These are phyloP conservation scores for Tribolium castaneum DNA, from an alignment of 1,140 invertebrate species.

Conservation along the genomic window DNA sequence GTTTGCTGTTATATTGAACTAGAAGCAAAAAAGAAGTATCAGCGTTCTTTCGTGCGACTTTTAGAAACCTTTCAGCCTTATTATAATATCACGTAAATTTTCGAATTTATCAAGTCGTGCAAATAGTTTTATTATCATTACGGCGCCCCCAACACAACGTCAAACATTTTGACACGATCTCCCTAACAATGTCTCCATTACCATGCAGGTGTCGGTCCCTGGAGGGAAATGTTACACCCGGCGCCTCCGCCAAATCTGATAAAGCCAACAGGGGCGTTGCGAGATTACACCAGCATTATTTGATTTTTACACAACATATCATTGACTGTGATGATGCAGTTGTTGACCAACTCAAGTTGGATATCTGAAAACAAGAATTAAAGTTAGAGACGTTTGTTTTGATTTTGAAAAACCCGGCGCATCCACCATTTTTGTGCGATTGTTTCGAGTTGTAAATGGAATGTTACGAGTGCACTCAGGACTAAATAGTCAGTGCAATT, in stretches of 20 bases:
- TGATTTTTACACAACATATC: not conserved
- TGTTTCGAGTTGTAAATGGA: not conserved
- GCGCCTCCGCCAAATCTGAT: conserved; percentile 20
- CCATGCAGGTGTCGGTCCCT: not conserved
- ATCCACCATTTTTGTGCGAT: too few relatives aligned
- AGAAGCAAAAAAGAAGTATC: not conserved
- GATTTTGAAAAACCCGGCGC: too few relatives aligned
- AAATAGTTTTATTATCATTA: conserved; percentile 8
- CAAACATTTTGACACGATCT: conserved; percentile 6
- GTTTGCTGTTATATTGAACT: conserved; percentile 1
- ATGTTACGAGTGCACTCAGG: not conserved
- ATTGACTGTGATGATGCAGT: too few relatives aligned
- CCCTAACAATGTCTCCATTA: conserved; percentile 13
- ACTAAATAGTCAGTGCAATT: not conserved
- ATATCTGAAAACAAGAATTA: too few relatives aligned
- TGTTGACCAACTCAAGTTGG: too few relatives aligned
- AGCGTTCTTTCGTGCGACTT: not conserved
- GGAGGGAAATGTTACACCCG: conserved; percentile 1
- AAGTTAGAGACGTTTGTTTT: too few relatives aligned
- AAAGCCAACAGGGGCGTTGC: not conserved
- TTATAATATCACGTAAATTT: not conserved
- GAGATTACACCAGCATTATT: not conserved
- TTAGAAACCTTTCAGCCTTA: not conserved
- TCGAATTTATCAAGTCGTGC: not conserved
- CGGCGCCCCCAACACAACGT: not conserved